phyloP scores from a whole-genome alignment of 1,140 invertebrate genomes.

The Drosophila saltans region DNA sequence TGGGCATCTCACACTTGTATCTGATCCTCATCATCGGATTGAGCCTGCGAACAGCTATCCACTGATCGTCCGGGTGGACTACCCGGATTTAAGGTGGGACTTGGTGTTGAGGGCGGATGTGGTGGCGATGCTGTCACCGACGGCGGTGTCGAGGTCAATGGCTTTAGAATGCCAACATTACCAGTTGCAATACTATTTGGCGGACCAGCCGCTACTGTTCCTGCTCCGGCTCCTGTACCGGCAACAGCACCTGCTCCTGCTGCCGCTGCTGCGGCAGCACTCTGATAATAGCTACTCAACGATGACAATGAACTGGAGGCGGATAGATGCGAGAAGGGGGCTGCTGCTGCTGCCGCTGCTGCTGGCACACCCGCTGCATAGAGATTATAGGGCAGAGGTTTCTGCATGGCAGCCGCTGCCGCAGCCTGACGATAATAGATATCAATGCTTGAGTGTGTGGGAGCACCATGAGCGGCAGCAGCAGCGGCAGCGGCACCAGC shows the following conservation, averaged over 20 bases:
- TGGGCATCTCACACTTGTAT: conserved; percentile 72
- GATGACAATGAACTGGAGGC: conserved; percentile 82
- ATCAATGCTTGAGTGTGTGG: conserved; percentile 88
- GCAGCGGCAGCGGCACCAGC: conserved; percentile 78
- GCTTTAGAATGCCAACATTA: conserved; percentile 11
- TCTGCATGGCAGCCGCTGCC: conserved; percentile 90
- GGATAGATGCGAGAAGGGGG: conserved; percentile 81
- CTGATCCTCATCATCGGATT: conserved; percentile 82
- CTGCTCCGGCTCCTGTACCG: neutral
- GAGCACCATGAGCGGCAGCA: conserved; percentile 83
- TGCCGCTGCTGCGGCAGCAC: conserved; percentile 61
- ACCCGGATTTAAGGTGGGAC: conserved; percentile 81
- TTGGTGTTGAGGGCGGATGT: conserved; percentile 75
- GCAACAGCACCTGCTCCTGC: conserved; percentile 6
- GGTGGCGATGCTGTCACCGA: conserved; percentile 36
- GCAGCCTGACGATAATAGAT: conserved; percentile 91
- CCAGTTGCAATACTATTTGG: neutral
- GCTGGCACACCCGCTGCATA: conserved; percentile 77
- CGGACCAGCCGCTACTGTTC: conserved; percentile 5
- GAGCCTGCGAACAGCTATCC: conserved; percentile 75
- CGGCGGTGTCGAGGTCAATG: conserved; percentile 20
- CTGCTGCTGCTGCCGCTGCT: conserved; percentile 50
- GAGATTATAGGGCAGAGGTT: conserved; percentile 91
- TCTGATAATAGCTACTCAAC: conserved; percentile 82
- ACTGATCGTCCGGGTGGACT: conserved; percentile 81